Evolutionary conservation across 2,888 invertebrate genomes (phyloP).

Genomic region (Crocallis elinguaria): DNA sequence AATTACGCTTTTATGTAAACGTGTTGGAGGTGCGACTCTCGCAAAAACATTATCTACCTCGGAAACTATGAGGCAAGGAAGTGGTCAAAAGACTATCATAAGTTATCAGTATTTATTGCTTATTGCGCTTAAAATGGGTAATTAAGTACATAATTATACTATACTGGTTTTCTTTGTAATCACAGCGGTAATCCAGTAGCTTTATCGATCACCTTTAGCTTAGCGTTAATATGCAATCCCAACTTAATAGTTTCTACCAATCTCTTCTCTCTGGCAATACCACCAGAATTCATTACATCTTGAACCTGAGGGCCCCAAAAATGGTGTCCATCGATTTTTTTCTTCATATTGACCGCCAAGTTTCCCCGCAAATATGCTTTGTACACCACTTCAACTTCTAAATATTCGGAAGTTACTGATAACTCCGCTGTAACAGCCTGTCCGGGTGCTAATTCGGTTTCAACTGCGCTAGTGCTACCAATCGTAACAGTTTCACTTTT

Average conservation of each 20-base stretch:
- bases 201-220: slow-evolving; percentile 64
- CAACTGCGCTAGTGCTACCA: slow-evolving; percentile 61
- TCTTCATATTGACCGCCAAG: slow-evolving; percentile 65
- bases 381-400: slow-evolving; percentile 65
- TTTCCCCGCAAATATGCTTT: slow-evolving; percentile 58
- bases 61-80: too few relatives aligned
- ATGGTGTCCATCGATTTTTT: slow-evolving; percentile 56
- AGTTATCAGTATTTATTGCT: too few relatives aligned
- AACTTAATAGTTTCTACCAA: slow-evolving; percentile 54
- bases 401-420: slow-evolving; percentile 56
- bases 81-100: too few relatives aligned
- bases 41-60: too few relatives aligned
- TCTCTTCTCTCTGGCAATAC: slow-evolving; percentile 51
- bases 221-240: slow-evolving; percentile 62
- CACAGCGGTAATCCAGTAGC: slow-evolving; percentile 52
- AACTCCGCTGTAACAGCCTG: slow-evolving; percentile 63
- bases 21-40: too few relatives aligned
- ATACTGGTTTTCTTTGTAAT: too few relatives aligned
- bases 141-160: too few relatives aligned
- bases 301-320: slow-evolving; percentile 63
- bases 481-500: slow-evolving; percentile 60
- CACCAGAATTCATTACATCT: slow-evolving; percentile 56
- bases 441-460: slow-evolving; percentile 63
- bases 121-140: too few relatives aligned
- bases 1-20: too few relatives aligned